Evolutionary conservation across 2,797 vertebrate species (phyloP).

Genomic region (Podarcis siculus): DNA sequence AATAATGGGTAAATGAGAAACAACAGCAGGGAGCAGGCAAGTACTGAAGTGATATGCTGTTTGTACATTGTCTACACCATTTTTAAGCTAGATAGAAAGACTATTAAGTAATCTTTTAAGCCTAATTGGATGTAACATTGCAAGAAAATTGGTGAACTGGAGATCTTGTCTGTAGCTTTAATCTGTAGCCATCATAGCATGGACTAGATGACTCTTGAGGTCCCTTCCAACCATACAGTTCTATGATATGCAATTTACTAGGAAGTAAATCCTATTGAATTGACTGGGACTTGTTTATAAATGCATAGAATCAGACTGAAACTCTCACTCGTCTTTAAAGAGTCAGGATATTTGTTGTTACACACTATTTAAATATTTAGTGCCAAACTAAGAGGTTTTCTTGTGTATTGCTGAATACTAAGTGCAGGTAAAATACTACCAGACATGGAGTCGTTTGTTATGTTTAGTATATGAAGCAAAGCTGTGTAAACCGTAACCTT

Average conservation of each 20-base stretch:
- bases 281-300: slow-evolving; percentile 2
- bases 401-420: slow-evolving; percentile 69
- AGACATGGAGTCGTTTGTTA: slow-evolving; percentile 70
- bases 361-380: slow-evolving; percentile 67
- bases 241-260: not conserved
- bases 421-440: slow-evolving; percentile 67
- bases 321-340: not conserved
- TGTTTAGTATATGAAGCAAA: slow-evolving; percentile 72
- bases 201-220: not conserved
- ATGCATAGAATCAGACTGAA: not conserved
- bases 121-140: not conserved
- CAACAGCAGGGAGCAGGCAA: not conserved
- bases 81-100: not conserved
- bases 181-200: not conserved
- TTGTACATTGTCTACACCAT: not conserved
- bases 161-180: not conserved
- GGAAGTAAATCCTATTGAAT: not conserved
- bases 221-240: too few relatives aligned
- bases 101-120: not conserved
- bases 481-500: slow-evolving; percentile 73
- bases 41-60: not conserved
- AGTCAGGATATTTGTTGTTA: slow-evolving; percentile 56
- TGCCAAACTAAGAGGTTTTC: slow-evolving; percentile 60
- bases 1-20: not conserved
- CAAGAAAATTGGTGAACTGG: not conserved